phyloP scores from a whole-genome alignment of 2,113 vertebrate genomes.

The Corvus cornix region DNA sequence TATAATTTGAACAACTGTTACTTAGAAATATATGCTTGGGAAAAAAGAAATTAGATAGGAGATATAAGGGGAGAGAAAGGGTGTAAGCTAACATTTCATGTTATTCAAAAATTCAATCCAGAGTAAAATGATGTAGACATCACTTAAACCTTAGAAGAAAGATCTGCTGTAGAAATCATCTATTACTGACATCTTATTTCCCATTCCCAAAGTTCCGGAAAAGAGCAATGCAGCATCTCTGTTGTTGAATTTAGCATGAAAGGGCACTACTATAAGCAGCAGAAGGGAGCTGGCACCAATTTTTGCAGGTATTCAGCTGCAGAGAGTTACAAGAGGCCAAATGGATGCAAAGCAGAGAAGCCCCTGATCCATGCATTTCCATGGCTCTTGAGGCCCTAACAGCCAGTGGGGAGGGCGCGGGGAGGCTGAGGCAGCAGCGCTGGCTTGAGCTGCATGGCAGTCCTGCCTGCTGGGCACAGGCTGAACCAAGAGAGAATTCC shows the following conservation, averaged over 20 bases:
- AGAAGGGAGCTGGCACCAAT: neutral
- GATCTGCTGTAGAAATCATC: neutral
- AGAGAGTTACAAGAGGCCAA: neutral
- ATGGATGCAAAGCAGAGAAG: neutral
- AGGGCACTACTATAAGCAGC: rapidly evolving
- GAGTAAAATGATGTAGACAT: neutral
- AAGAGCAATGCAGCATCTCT: neutral
- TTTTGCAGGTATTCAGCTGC: neutral
- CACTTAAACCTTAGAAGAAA: neutral
- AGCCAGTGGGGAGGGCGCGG: rapidly evolving
- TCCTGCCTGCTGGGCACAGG: neutral
- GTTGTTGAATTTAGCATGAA: neutral
- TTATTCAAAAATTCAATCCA: neutral
- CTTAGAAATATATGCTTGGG: neutral
- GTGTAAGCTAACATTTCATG: neutral
- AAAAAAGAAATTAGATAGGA: neutral
- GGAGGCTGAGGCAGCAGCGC: rapidly evolving
- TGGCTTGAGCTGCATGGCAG: neutral
- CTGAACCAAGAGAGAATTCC: neutral
- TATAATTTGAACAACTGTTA: neutral
- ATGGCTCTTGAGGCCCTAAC: neutral
- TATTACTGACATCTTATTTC: neutral
- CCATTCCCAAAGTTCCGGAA: neutral
- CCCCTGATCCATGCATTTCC: neutral
- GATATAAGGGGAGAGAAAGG: neutral